Conservation (phyloP, 2,797 vertebrate genomes). For the Coregonus sp. region DNA sequence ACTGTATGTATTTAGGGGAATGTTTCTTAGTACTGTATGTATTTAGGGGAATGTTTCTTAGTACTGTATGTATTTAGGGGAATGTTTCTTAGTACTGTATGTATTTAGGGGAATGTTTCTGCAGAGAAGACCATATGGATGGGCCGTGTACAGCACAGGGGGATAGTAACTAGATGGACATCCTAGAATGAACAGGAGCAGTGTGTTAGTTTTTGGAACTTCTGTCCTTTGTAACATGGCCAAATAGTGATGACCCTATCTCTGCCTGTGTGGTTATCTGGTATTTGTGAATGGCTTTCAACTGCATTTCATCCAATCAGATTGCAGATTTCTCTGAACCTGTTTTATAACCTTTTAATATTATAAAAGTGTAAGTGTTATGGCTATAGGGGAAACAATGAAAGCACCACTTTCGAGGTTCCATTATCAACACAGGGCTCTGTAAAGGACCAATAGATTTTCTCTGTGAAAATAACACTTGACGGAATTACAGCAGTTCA, state of each 20-base stretch:
- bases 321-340: neutral
- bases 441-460: too few species aligned
- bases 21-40: too few species aligned
- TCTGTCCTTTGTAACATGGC: neutral
- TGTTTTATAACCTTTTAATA: neutral
- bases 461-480: too few species aligned
- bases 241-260: neutral
- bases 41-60: too few species aligned
- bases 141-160: neutral
- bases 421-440: too few species aligned
- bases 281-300: neutral
- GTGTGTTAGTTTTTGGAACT: neutral
- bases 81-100: conserved; percentile 28
- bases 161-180: neutral
- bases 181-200: neutral
- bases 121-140: conserved; percentile 27
- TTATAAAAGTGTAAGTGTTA: neutral
- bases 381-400: neutral
- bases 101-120: conserved; percentile 49
- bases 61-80: too few species aligned
- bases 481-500: too few species aligned
- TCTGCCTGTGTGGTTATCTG: neutral
- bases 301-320: neutral
- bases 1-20: too few species aligned
- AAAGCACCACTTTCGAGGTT: too few species aligned